phyloP scores from a whole-genome alignment of 2,888 invertebrate species.

The Tachina lurida region DNA sequence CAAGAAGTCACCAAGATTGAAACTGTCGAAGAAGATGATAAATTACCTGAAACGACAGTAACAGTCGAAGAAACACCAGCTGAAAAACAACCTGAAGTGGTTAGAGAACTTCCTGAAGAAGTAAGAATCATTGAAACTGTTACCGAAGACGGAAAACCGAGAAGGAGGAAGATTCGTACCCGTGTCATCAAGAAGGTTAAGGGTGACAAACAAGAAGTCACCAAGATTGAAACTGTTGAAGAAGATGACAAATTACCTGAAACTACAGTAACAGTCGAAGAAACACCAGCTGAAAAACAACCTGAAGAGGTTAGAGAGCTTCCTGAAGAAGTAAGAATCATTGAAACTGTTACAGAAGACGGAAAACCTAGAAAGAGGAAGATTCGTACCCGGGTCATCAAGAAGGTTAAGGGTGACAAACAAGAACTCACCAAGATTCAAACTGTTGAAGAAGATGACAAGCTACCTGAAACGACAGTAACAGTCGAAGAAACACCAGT shows the following conservation, averaged over 20 bases:
- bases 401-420: constrained; percentile 27
- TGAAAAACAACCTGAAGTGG: constrained; percentile 70
- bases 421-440: constrained; percentile 33
- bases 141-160: constrained; percentile 3
- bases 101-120: constrained; percentile 64
- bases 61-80: constrained; percentile 63
- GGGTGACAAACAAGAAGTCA: constrained; percentile 30
- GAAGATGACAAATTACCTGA: constrained; percentile 29
- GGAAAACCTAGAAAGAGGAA: constrained; percentile 19
- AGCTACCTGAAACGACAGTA: constrained; percentile 30
- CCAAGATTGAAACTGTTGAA: constrained; percentile 33
- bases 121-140: constrained; percentile 41
- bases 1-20: constrained; percentile 81
- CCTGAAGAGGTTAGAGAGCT: constrained; percentile 17
- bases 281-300: neutral
- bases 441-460: constrained; percentile 28
- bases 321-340: constrained; percentile 8
- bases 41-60: constrained; percentile 78
- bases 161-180: constrained; percentile 25
- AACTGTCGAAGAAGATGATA: constrained; percentile 81
- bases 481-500: constrained; percentile 7
- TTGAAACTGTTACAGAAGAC: constrained; percentile 13
- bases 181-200: constrained; percentile 23
- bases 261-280: constrained; percentile 30
- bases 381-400: constrained; percentile 20